Conservation (phyloP, 1,140 invertebrate genomes). For the Diorhabda carinulata region DNA sequence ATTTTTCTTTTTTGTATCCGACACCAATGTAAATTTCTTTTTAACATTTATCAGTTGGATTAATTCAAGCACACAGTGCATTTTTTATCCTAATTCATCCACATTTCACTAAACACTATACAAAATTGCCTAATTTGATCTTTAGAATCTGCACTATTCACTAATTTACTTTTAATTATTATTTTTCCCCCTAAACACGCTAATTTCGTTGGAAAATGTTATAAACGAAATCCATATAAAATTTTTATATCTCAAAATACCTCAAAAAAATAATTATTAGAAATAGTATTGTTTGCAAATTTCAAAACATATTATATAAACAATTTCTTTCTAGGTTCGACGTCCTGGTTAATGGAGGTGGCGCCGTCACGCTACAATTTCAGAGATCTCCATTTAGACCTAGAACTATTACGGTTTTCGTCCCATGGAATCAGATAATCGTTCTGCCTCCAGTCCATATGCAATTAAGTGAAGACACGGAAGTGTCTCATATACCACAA, state of each 20-base stretch:
- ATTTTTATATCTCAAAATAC: too few relatives aligned
- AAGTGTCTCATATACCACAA: slow-evolving; percentile 34
- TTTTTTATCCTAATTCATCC: too few relatives aligned
- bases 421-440: slow-evolving; percentile 94
- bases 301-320: too few relatives aligned
- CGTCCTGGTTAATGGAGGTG: slow-evolving; percentile 96
- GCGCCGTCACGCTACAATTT: slow-evolving; percentile 96
- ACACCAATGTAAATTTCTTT: too few relatives aligned
- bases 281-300: too few relatives aligned
- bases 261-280: too few relatives aligned
- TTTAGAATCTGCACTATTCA: not conserved
- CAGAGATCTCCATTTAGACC: slow-evolving; percentile 88
- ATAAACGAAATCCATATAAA: too few relatives aligned
- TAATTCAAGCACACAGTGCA: too few relatives aligned
- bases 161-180: slow-evolving; percentile 1
- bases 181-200: not conserved
- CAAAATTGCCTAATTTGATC: too few relatives aligned
- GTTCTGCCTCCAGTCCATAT: slow-evolving; percentile 83
- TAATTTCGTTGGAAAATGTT: not conserved
- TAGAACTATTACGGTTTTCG: slow-evolving; percentile 81
- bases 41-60: too few relatives aligned
- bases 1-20: too few relatives aligned
- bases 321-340: slow-evolving; percentile 76
- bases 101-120: too few relatives aligned
- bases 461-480: slow-evolving; percentile 72